Base-by-base conservation (phyloP, 2,888 invertebrate species). In the Dugesia japonica region DNA sequence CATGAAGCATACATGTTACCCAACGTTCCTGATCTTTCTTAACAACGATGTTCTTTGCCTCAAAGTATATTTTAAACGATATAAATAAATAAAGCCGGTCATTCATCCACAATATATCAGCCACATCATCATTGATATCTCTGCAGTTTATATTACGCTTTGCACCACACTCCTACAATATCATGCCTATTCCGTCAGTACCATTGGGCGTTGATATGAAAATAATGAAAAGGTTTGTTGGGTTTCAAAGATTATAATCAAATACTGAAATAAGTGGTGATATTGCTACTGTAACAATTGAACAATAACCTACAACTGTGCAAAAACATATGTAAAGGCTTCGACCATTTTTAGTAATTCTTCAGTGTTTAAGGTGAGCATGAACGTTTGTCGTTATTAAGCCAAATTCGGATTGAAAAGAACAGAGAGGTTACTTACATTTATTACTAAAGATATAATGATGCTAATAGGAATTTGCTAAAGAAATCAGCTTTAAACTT, bases 201-300 rank as follows among this genome's bases (percentile, higher is more conserved):
- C 13, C 38, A 38, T 13, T 38, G 7, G 56, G 17, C 1, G 26
- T n/a, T 17, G 75, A 75, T 26, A 17, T 33, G 28, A 75, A 75
- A 42, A 9, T 75, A 15, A 75, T 75, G 75, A 56, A 75, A 28
- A 23, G 20, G 9, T 75, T 42, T n/a, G 15, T 75, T 1, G 75
- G 56, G 20, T 75, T 75, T 26, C 56, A 71, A 1, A 42, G 23
- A 17, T 71, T 56, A 26, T 26, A 75, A 13, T 42, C 75, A 4
- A 71, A 23, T 23, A 75, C 1, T 17, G 74, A 26, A 26, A n/a
- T 9, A n/a, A 56, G 23, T n/a, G 4, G 9, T 4, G 17, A 13
- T 4, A 23, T 4, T 20, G 4, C 56, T n/a, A 7, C n/a, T 20
- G 56, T 23, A 4, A 23, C 56, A 4, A 56, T 4, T n/a, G 56